phyloP scores from a whole-genome alignment of 2,888 invertebrate species.

The Diplolepis rosae region DNA sequence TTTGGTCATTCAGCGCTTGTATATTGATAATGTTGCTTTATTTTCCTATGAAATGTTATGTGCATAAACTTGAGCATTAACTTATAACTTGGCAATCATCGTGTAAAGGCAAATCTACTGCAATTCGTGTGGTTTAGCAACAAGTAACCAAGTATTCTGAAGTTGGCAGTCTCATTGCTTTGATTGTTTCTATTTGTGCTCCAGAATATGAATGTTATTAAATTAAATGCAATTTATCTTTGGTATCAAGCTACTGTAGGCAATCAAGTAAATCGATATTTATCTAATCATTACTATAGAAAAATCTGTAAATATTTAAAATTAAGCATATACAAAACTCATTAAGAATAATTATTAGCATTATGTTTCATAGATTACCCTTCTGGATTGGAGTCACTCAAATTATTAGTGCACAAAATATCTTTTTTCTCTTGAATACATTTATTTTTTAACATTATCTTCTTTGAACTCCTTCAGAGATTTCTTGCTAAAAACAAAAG shows the following conservation, averaged over 20 bases:
- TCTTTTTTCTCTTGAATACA: no score
- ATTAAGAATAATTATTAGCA: no score
- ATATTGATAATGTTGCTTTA: neutral
- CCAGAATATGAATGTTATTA: neutral
- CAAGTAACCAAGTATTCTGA: constrained; percentile 27
- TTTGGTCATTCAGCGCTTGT: no score
- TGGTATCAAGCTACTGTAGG: neutral
- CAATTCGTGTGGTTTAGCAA: constrained; percentile 18
- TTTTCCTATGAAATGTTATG: neutral
- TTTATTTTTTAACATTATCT: no score
- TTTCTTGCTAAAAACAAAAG: no score
- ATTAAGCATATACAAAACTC: no score
- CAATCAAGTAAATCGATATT: neutral
- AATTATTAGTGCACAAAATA: no score
- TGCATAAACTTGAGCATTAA: neutral
- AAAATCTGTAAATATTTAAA: no score
- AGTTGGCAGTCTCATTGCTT: neutral
- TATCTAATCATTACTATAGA: no score
- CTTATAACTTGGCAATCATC: constrained; percentile 10
- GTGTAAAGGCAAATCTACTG: neutral
- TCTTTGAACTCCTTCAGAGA: no score
- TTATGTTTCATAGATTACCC: no score
- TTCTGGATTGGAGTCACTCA: no score
- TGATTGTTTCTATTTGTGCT: neutral
- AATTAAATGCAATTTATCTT: constrained; percentile 19